Evolutionary conservation across 2,797 vertebrate species (phyloP).

Genomic region (Eurystomus glaucurus): DNA sequence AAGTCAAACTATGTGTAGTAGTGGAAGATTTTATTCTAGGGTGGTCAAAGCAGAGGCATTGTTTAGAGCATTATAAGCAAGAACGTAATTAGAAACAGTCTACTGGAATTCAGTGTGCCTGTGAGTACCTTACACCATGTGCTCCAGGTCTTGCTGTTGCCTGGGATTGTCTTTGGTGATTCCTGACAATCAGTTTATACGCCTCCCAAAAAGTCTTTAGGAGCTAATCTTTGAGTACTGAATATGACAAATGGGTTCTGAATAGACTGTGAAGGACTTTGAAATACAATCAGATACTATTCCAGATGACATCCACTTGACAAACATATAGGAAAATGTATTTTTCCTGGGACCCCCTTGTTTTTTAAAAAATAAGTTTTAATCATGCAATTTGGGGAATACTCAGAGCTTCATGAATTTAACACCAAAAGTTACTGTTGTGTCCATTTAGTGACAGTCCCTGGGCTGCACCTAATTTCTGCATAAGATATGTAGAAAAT

Average conservation of each 20-base stretch:
- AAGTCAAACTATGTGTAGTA: neutral
- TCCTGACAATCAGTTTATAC: neutral
- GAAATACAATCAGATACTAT: neutral
- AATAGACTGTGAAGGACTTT: neutral
- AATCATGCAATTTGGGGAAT: neutral
- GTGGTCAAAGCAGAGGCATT: neutral
- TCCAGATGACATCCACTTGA: neutral
- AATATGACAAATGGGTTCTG: neutral
- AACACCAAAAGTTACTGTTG: neutral
- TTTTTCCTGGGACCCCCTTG: neutral
- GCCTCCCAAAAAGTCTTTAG: neutral
- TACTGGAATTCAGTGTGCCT: neutral
- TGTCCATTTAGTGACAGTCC: neutral
- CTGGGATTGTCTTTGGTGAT: neutral
- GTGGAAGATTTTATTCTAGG: neutral
- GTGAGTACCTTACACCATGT: neutral
- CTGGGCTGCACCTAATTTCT: neutral
- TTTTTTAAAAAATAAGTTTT: neutral
- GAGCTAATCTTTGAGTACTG: neutral
- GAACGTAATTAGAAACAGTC: neutral
- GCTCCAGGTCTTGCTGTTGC: neutral
- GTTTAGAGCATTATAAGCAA: neutral
- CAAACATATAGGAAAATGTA: neutral
- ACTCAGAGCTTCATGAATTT: neutral
- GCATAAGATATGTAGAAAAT: neutral